Conservation (phyloP, 2,888 invertebrate genomes). For the Platycheirus rosarum region DNA sequence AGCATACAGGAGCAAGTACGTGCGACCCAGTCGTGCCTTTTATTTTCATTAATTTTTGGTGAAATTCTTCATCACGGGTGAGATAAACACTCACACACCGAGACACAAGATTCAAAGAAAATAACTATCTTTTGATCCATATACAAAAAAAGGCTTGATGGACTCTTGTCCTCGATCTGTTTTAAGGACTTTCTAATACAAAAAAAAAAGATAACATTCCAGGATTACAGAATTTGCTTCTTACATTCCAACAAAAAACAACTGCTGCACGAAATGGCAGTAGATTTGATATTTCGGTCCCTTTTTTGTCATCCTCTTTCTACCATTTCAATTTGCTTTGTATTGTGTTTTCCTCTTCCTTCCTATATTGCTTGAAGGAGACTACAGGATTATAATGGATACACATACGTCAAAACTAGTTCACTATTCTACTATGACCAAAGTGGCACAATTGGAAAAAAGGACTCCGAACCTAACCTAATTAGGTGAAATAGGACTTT, state of each 20-base stretch:
- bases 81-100: slow-evolving; percentile 3
- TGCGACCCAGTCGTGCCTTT: no score
- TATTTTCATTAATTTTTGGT: no score
- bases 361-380: not conserved
- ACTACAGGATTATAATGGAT: slow-evolving; percentile 26
- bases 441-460: slow-evolving; percentile 11
- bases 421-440: slow-evolving; percentile 34
- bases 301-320: slow-evolving; percentile 19
- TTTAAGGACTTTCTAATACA: slow-evolving; percentile 79
- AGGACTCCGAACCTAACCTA: slow-evolving; percentile 14
- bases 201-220: slow-evolving; percentile 79
- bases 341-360: slow-evolving; percentile 10
- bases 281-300: slow-evolving; percentile 2
- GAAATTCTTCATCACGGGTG: slow-evolving; percentile 1
- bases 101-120: slow-evolving; percentile 9
- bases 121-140: not conserved
- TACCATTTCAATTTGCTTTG: slow-evolving; percentile 45
- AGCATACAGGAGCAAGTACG: no score
- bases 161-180: slow-evolving; percentile 80
- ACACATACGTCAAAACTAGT: slow-evolving; percentile 32
- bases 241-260: slow-evolving; percentile 21
- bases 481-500: slow-evolving; percentile 42
- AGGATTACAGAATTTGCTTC: slow-evolving; percentile 42
- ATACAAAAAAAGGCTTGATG: slow-evolving; percentile 60
- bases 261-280: slow-evolving; percentile 2